Evolutionary conservation across 2,113 vertebrate species (phyloP), one percentile per base, ranked within the genome.

Genomic region (Psettodes erumei): DNA sequence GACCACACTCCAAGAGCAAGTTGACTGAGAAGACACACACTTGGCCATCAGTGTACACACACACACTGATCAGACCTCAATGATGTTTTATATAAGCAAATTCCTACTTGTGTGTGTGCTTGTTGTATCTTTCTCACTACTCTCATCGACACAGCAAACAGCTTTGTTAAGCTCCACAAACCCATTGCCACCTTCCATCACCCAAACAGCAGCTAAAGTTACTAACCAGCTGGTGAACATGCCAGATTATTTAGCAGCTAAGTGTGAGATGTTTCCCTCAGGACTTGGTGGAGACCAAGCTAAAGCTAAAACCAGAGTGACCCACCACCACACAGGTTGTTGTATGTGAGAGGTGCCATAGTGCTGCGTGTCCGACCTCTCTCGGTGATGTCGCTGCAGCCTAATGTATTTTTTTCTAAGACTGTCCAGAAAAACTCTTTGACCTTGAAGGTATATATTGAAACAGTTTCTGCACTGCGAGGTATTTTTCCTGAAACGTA

Each of bases 401-500:
- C 23, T 15, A 35, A 56, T 35, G 15, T 8, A 1, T 13, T 53
- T 16, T n/a, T 77, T 74, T 59, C 43, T n/a, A 43, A 69, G 42
- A 43, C 13, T 19, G 21, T 18, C 65, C 27, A 47, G 15, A 53
- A 30, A 56, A 40, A 79, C 8, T 27, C 40, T 50, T n/a, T 74
- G 80, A 77, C 79, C 81, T 79, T 76, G 40, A 56, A 23, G 40
- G 48, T 59, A 48, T 72, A 86, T 61, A 73, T 73, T 84, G 56
- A 72, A 84, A 42, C 27, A 16, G 40, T 71, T 74, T 77, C 37
- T 61, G 23, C 50, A 6, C 35, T 21, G 32, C 25, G 6, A 63
- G 59, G 33, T 51, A 56, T 86, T 85, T 86, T 63, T 63, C 53
- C 47, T 84, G 75, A 81, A 90, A 85, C 76, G n/a, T 67, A 65